Evolutionary conservation across 1,140 invertebrate genomes (phyloP), one percentile per base, ranked within the genome.

Genomic region (Chironomus tepperi): DNA sequence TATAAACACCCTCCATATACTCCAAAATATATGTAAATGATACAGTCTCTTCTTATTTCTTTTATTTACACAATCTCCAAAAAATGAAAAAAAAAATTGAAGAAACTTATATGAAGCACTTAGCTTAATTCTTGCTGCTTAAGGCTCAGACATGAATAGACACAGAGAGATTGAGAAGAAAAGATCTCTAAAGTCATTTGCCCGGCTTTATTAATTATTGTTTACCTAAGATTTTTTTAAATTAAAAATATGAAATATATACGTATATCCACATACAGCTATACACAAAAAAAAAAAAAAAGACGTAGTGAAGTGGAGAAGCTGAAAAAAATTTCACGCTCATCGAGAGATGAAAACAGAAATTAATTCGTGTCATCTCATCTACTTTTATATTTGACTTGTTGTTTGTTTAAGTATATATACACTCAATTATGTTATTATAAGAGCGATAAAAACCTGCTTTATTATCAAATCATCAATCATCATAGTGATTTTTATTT

Each of bases 401-500:
- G 47, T 57, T 57, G 47, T 70, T 70, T 70, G 18, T 70, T 70
- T 70, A 19, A 21, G 16, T 9, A 16, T 19, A 16, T 70, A 70
- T 70, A 70, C 18, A 57, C 18, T 70, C 65, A 21, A 70, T 70
- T 70, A 70, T 70, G 65, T 70, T 70, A 21, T 70, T 70, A 19
- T 70, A 70, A 70, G 65, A 70, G 65, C 65, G 65, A 70, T 70
- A 70, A 70, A 70, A 21, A 70, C 65, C 65, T 19, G 65, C 65
- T 70, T 19, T 70, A 70, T 70, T 70, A 70, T 70, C 65, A 70
- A 70, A 21, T 70, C 65, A 70, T 70, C 65, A 70, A 70, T 70
- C 65, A 70, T 21, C 16, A 18, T 10, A 19, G 65, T 70, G 65
- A 70, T 70, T 70, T 70, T 70, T 57, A 57, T 12, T 12, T 34